phyloP scores from a whole-genome alignment of 2,797 vertebrate species.

The Ibycter americanus region DNA sequence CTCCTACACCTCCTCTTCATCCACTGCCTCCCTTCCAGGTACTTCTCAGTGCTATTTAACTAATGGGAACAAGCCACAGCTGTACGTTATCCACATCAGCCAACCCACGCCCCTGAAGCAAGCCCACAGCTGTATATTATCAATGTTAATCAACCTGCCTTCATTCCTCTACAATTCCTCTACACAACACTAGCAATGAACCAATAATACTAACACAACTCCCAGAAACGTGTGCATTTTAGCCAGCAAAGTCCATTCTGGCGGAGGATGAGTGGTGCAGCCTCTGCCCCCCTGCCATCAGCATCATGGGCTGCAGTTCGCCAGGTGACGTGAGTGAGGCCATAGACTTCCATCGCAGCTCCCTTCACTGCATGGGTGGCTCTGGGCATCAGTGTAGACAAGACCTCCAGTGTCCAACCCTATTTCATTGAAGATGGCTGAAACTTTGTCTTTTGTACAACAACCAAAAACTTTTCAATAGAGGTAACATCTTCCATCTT shows the following conservation, averaged over 20 bases:
- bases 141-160: no score
- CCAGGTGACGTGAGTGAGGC: background rate
- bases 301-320: background rate
- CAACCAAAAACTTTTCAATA: background rate
- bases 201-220: background rate
- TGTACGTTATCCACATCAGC: no score
- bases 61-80: no score
- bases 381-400: background rate
- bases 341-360: background rate
- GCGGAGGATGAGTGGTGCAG: background rate
- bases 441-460: background rate
- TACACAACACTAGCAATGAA: background rate
- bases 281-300: background rate
- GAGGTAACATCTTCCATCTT: background rate
- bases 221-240: background rate
- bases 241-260: background rate
- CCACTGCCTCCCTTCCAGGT: no score
- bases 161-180: no score
- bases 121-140: no score
- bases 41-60: no score
- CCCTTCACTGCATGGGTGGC: background rate
- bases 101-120: no score
- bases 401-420: background rate
- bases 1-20: no score
- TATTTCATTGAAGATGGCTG: background rate